Evolutionary conservation across 2,888 invertebrate genomes (phyloP).

Genomic region (Zele albiditarsus): DNA sequence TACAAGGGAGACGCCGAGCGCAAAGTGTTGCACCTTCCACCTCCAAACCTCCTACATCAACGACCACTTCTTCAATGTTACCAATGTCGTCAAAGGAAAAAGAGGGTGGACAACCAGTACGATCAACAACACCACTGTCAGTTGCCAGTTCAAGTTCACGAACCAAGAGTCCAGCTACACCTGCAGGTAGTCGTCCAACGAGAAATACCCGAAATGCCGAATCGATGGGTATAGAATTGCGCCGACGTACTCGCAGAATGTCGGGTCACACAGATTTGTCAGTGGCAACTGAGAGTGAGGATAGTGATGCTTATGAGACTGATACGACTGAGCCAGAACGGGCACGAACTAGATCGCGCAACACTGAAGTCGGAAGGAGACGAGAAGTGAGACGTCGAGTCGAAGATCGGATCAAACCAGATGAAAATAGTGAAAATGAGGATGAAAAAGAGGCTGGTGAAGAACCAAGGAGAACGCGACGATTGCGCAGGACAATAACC

Average conservation of each 20-base stretch:
- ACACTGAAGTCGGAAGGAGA: constrained; percentile 63
- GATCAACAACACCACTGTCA: constrained; percentile 80
- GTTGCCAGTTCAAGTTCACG: constrained; percentile 78
- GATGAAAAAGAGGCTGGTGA: constrained; percentile 62
- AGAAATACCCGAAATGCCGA: constrained; percentile 69
- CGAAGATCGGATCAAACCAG: constrained; percentile 73
- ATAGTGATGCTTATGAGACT: constrained; percentile 75
- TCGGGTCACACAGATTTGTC: constrained; percentile 78
- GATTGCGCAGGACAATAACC: constrained; percentile 69
- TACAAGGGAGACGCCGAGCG: constrained; percentile 73
- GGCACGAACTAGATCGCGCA: constrained; percentile 54
- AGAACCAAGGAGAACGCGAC: constrained; percentile 69
- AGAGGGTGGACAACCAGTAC: constrained; percentile 69
- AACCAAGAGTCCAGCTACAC: constrained; percentile 79
- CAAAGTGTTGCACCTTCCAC: constrained; percentile 69
- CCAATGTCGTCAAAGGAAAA: constrained; percentile 56
- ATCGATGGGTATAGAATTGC: constrained; percentile 56
- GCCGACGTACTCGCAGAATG: constrained; percentile 74
- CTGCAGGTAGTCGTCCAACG: constrained; percentile 74
- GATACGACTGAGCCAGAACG: constrained; percentile 70
- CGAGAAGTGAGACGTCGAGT: constrained; percentile 69
- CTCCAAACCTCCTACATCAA: constrained; percentile 51
- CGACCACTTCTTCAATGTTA: constrained; percentile 44
- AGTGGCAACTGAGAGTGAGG: constrained; percentile 77
- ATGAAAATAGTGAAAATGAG: constrained; percentile 66